These are phyloP conservation scores for Mimumesa dahlbomi DNA, from an alignment of 2,888 invertebrate genomes.

Conservation along the genomic window DNA sequence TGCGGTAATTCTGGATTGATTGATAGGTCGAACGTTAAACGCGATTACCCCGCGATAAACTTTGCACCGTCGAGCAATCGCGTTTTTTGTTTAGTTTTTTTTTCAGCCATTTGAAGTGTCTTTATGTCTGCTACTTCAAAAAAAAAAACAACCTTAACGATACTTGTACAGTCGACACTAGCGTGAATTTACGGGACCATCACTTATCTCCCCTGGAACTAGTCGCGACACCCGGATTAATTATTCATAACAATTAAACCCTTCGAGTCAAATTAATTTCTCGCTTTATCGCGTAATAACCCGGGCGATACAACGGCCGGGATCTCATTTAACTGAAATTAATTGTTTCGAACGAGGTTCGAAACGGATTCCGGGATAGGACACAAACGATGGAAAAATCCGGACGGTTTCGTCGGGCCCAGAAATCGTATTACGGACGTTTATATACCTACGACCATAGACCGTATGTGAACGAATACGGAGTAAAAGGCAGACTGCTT, in stretches of 20 bases:
- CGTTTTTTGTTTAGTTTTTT: too few species aligned
- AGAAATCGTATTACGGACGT: conserved; percentile 61
- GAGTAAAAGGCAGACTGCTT: conserved; percentile 62
- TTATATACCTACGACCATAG: conserved; percentile 51
- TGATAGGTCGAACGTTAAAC: not conserved
- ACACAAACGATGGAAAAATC: conserved; percentile 30
- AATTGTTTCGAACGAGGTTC: conserved; percentile 63
- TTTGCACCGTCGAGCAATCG: too few species aligned
- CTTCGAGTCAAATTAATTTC: conserved; percentile 45
- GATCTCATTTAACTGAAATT: conserved; percentile 55
- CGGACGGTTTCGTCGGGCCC: conserved; percentile 20
- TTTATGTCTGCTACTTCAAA: too few species aligned
- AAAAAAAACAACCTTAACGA: not conserved
- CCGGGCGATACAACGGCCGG: conserved; percentile 9
- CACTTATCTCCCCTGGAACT: conserved; percentile 11
- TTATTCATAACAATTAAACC: conserved; percentile 51
- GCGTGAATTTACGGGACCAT: conserved; percentile 6
- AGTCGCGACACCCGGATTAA: conserved; percentile 24
- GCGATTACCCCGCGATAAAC: not conserved
- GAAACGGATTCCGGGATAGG: conserved; percentile 15
- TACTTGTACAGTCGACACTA: not conserved
- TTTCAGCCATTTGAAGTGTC: too few species aligned
- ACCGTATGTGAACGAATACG: conserved; percentile 56
- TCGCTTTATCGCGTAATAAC: conserved; percentile 48
- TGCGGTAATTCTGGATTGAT: not conserved